Conservation (phyloP, 2,797 vertebrate species). For the Acanthopagrus latus region DNA sequence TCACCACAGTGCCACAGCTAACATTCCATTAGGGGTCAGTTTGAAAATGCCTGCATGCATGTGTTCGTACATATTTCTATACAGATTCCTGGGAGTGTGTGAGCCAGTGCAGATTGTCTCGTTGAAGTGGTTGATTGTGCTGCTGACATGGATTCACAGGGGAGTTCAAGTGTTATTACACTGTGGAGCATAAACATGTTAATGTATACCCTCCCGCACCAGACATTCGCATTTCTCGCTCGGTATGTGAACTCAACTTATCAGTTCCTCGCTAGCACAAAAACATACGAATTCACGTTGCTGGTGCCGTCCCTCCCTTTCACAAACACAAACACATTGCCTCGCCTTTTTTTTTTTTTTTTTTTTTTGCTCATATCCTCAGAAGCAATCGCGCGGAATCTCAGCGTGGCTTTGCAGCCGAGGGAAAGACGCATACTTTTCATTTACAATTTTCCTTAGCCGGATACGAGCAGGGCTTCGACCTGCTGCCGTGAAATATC, state of each 20-base stretch:
- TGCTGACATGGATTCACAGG: constrained; percentile 26
- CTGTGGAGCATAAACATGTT: constrained; percentile 9
- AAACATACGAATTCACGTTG: constrained; percentile 21
- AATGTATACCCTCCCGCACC: constrained; percentile 35
- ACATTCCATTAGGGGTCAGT: background rate
- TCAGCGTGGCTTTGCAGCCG: constrained; percentile 21
- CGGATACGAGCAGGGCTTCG: constrained; percentile 11
- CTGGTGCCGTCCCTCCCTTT: background rate
- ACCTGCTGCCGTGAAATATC: constrained; percentile 53
- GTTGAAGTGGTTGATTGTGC: constrained; percentile 40
- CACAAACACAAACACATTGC: constrained; percentile 11
- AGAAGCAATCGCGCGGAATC: constrained; percentile 26
- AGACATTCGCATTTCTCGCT: constrained; percentile 5
- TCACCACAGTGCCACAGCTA: background rate
- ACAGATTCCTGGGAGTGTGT: background rate
- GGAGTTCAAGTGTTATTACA: constrained; percentile 44
- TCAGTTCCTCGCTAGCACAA: constrained; percentile 25
- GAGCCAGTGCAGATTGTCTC: constrained; percentile 19
- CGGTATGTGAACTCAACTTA: constrained; percentile 48
- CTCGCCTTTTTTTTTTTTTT: too few species aligned
- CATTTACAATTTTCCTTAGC: constrained; percentile 47
- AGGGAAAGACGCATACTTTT: constrained; percentile 33
- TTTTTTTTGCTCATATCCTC: background rate
- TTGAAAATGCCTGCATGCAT: background rate
- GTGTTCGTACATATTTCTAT: background rate